Percentiles rank a stretch among this genome's conserved stretches.
Evolutionary conservation across 2,113 vertebrate species (phyloP).

Genomic region (Onychostruthus taczanowskii): DNA sequence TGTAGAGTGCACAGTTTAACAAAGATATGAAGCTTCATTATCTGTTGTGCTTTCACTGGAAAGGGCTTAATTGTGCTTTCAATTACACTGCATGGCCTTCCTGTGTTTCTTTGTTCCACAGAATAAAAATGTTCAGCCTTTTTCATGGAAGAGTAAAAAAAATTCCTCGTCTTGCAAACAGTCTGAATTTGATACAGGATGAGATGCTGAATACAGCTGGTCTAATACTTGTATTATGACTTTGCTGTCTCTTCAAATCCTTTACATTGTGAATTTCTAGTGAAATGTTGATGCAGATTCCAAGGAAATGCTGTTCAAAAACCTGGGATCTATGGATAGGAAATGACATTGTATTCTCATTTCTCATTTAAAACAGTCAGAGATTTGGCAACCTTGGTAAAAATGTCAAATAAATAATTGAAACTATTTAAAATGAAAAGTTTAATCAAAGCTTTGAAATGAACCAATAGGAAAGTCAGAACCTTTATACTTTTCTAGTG

Average conservation of each 20-base stretch:
- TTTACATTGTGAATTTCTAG: background rate
- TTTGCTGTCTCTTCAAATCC: constrained; percentile 28
- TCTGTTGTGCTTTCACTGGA: background rate
- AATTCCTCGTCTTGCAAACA: background rate
- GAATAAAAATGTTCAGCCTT: background rate
- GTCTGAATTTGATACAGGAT: constrained; percentile 12
- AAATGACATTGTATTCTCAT: constrained; percentile 25
- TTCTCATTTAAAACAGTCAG: constrained; percentile 22
- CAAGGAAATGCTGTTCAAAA: constrained; percentile 19
- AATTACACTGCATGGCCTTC: background rate
- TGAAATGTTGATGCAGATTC: constrained; percentile 15
- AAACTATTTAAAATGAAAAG: constrained; percentile 28
- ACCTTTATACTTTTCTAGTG: background rate
- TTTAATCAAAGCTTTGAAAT: constrained; percentile 48
- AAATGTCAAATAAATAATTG: constrained; percentile 31
- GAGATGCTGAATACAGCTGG: background rate
- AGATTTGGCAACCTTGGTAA: constrained; percentile 15
- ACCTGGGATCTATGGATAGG: background rate
- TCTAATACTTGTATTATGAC: constrained; percentile 6
- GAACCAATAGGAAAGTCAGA: constrained; percentile 26
- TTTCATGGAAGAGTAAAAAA: background rate
- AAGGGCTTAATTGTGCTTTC: background rate
- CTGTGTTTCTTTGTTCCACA: background rate
- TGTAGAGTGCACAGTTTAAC: background rate
- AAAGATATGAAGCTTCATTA: background rate